Evolutionary conservation across 1,140 invertebrate genomes (phyloP).

Genomic region (Atta cephalotes): DNA sequence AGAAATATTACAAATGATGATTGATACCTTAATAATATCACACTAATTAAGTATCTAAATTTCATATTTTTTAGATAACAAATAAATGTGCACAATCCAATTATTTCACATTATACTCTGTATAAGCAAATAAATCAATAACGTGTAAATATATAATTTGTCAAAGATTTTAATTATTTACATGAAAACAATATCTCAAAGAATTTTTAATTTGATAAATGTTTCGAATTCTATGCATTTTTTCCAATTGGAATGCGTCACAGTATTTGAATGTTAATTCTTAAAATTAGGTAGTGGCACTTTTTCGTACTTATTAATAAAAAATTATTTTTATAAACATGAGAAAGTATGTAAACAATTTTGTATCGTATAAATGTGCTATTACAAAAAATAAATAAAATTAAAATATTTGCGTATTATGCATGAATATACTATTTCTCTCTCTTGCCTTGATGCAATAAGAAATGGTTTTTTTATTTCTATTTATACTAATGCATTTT

Average conservation of each 20-base stretch:
- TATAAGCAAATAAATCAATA: slow-evolving; percentile 20
- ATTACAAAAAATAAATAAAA: background rate
- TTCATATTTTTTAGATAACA: background rate
- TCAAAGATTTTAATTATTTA: slow-evolving; percentile 10
- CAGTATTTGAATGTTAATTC: slow-evolving; percentile 10
- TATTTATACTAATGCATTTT: background rate
- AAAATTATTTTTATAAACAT: background rate
- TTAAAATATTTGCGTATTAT: slow-evolving; percentile 8
- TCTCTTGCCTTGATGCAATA: background rate
- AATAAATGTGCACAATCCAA: background rate
- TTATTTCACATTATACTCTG: background rate
- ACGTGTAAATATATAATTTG: background rate
- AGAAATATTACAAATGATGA: background rate
- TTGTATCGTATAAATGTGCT: background rate
- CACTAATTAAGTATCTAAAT: slow-evolving; percentile 28
- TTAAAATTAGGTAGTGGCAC: background rate
- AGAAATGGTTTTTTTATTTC: background rate
- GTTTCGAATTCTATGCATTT: background rate
- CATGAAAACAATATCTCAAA: background rate
- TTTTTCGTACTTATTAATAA: background rate
- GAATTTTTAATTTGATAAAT: background rate
- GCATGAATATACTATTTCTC: background rate
- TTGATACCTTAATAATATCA: slow-evolving; percentile 10
- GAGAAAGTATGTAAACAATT: background rate
- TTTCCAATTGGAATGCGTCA: background rate